Conservation (phyloP, 2,888 invertebrate species). For the Melolontha melolontha region DNA sequence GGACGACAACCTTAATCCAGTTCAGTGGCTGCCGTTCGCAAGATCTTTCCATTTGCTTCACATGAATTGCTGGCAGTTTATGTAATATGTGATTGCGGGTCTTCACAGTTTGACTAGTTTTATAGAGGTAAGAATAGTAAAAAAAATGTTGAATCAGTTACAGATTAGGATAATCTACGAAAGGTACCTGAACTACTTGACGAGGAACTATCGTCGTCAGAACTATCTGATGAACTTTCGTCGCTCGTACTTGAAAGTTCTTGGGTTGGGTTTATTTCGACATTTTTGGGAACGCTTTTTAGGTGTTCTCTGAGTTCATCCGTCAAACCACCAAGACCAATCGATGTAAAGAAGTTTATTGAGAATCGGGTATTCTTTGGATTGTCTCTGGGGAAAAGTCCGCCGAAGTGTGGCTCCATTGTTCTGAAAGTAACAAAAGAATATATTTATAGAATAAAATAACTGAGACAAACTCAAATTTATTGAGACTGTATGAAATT, state of each 20-base stretch:
- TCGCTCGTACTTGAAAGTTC: constrained; percentile 40
- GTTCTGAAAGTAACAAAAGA: constrained; percentile 72
- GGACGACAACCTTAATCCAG: no score
- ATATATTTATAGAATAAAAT: no score
- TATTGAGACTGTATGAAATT: no score
- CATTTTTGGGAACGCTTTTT: constrained; percentile 78
- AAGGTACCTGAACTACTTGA: constrained; percentile 37
- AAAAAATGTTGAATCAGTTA: no score
- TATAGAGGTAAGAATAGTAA: no score
- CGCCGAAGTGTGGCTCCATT: constrained; percentile 86
- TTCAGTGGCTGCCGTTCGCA: no score
- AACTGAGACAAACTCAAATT: no score
- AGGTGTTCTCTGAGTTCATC: constrained; percentile 92
- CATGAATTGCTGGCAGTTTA: no score
- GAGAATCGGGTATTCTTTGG: constrained; percentile 97
- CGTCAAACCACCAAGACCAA: constrained; percentile 95
- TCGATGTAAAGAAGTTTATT: constrained; percentile 97
- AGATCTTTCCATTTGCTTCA: no score
- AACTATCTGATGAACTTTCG: constrained; percentile 50
- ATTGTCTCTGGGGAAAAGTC: constrained; percentile 95
- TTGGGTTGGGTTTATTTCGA: constrained; percentile 55
- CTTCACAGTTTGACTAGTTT: no score
- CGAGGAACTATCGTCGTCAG: constrained; percentile 23
- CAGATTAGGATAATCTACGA: background rate
- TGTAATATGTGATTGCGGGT: no score